phyloP scores from a whole-genome alignment of 2,113 vertebrate genomes.

The Rynchops niger region DNA sequence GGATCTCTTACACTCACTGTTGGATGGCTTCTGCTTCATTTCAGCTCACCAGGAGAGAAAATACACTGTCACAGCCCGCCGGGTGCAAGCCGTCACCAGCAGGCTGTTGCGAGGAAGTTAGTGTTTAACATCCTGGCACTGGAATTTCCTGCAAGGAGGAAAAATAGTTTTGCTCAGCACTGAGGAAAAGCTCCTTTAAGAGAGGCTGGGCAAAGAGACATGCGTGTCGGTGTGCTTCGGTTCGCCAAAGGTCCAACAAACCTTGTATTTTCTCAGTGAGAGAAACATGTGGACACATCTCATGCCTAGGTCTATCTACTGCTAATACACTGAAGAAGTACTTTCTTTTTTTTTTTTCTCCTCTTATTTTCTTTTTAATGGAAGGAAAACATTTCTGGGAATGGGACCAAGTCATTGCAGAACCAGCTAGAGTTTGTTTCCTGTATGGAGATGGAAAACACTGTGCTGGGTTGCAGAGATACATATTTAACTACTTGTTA shows the following conservation, averaged over 20 bases:
- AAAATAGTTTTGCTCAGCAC: neutral
- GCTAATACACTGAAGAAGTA: neutral
- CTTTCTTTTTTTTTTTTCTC: neutral
- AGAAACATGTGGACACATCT: neutral
- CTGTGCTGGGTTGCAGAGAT: neutral
- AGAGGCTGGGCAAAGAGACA: neutral
- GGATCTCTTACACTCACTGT: fast-evolving
- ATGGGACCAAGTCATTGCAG: neutral
- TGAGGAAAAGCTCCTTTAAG: neutral
- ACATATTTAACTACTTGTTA: constrained; percentile 6
- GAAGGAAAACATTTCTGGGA: neutral
- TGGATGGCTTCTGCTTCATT: neutral
- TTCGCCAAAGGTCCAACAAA: neutral
- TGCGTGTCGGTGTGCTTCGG: fast-evolving
- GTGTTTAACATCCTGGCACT: neutral
- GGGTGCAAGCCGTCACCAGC: neutral
- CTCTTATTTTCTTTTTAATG: neutral
- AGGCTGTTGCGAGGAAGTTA: neutral
- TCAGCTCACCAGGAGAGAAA: neutral
- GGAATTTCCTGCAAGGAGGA: neutral
- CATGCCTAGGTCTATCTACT: fast-evolving
- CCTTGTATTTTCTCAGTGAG: neutral
- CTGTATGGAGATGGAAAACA: neutral
- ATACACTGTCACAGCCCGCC: neutral
- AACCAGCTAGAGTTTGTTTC: neutral